Conservation (phyloP, 2,113 vertebrate genomes). For the Cebidichthys violaceus region DNA sequence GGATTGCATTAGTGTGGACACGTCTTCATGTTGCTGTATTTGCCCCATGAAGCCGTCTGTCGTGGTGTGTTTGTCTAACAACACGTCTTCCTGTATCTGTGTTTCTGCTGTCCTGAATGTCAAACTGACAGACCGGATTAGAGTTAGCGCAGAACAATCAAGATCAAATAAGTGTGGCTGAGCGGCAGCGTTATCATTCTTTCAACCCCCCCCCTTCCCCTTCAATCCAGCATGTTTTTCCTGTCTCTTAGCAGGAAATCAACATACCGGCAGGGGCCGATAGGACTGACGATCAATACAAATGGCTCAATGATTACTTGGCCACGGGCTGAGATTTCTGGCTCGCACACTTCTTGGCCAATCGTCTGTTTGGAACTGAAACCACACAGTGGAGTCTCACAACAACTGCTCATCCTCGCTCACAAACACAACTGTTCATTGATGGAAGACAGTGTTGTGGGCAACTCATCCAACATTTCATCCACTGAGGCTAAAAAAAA, state of each 20-base stretch:
- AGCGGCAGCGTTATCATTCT: conserved; percentile 11
- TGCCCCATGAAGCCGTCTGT: conserved; percentile 29
- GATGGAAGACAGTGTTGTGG: conserved; percentile 5
- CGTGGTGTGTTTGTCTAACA: conserved; percentile 45
- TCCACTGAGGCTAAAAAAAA: conserved; percentile 17
- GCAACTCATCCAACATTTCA: conserved; percentile 34
- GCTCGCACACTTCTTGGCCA: conserved; percentile 40
- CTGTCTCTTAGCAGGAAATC: conserved; percentile 44
- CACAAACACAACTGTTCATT: conserved; percentile 41
- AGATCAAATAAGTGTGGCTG: conserved; percentile 29
- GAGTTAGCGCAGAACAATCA: conserved; percentile 42
- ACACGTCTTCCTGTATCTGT: conserved; percentile 36
- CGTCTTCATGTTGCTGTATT: conserved; percentile 28
- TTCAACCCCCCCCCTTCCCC: background rate
- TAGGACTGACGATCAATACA: conserved; percentile 65
- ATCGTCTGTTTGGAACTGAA: conserved; percentile 42
- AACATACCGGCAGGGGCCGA: conserved; percentile 52
- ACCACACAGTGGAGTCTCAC: conserved; percentile 32
- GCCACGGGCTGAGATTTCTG: conserved; percentile 52
- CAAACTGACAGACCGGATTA: conserved; percentile 67
- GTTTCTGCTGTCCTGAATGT: conserved; percentile 51
- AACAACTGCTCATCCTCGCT: conserved; percentile 24
- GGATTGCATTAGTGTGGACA: conserved; percentile 32
- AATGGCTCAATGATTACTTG: conserved; percentile 65
- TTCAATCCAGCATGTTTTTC: conserved; percentile 34